Percentiles rank a stretch among this genome's conserved stretches.
These are phyloP conservation scores for Papilio aristodemus DNA, from an alignment of 1,140 invertebrate genomes.

Conservation along the genomic window DNA sequence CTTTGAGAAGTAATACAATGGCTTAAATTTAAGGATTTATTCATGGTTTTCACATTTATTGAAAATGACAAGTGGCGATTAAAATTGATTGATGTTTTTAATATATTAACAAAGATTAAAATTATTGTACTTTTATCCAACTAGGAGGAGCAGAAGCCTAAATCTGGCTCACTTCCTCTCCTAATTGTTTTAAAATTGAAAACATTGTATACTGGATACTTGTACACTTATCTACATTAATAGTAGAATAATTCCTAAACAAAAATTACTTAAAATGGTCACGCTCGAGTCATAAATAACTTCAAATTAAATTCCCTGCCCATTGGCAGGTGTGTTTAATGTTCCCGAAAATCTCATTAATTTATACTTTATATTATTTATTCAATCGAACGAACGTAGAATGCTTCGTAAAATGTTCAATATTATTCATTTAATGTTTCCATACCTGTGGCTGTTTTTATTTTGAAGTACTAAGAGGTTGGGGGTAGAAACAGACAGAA, in stretches of 20 bases:
- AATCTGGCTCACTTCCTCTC: no score
- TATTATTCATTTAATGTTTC: not conserved
- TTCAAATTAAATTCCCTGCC: slow-evolving; percentile 10
- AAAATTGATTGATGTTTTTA: not conserved
- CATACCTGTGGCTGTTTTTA: not conserved
- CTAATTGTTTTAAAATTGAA: no score
- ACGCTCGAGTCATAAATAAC: slow-evolving; percentile 7
- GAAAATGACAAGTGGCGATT: not conserved
- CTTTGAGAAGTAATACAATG: slow-evolving; percentile 4
- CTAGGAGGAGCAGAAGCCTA: no score
- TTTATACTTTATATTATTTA: slow-evolving; percentile 7
- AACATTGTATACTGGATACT: no score
- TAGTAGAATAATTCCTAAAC: not conserved
- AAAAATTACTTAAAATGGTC: slow-evolving; percentile 1
- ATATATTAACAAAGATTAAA: no score
- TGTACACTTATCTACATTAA: not conserved
- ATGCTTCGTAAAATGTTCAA: not conserved
- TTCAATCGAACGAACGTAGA: not conserved
- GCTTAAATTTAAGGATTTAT: not conserved
- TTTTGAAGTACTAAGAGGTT: not conserved
- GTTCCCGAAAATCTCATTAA: slow-evolving; percentile 20
- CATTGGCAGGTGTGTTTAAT: slow-evolving; percentile 13
- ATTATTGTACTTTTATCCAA: no score
- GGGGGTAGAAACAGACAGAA: not conserved
- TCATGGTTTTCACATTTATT: not conserved